Conservation (phyloP, 2,888 invertebrate genomes). For the Idaea dimidiata region DNA sequence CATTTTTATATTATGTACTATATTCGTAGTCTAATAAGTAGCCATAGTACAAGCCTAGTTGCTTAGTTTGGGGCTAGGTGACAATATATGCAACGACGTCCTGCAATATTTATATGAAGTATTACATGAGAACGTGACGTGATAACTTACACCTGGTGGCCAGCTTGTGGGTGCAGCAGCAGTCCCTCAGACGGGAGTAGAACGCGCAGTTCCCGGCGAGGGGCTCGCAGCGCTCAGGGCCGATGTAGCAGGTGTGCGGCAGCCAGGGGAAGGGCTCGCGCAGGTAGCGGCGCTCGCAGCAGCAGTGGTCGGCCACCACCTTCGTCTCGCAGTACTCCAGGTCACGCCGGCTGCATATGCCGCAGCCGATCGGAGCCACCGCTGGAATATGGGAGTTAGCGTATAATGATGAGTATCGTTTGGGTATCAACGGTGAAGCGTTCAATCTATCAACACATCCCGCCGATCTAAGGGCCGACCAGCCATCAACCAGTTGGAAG, state of each 20-base stretch:
- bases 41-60: too few relatives aligned
- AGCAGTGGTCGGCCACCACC: conserved; percentile 78
- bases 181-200: conserved; percentile 82
- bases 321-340: conserved; percentile 82
- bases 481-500: too few relatives aligned
- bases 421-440: too few relatives aligned
- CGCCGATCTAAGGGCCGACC: too few relatives aligned
- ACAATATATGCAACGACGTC: too few relatives aligned
- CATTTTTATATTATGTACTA: too few relatives aligned
- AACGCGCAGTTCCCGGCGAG: conserved; percentile 82
- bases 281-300: conserved; percentile 80
- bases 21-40: too few relatives aligned
- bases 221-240: conserved; percentile 81
- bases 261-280: conserved; percentile 84
- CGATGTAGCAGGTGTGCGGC: conserved; percentile 85
- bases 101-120: too few relatives aligned
- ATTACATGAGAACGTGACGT: neutral
- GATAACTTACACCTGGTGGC: conserved; percentile 80
- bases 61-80: too few relatives aligned
- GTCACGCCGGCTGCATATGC: conserved; percentile 81
- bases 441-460: too few relatives aligned
- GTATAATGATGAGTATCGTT: too few relatives aligned
- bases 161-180: conserved; percentile 83
- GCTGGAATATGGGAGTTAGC: conserved; percentile 36
- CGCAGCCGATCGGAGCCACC: conserved; percentile 76